These are phyloP conservation scores for Drosophila repletoides DNA, from an alignment of 1,140 invertebrate species.

Conservation along the genomic window DNA sequence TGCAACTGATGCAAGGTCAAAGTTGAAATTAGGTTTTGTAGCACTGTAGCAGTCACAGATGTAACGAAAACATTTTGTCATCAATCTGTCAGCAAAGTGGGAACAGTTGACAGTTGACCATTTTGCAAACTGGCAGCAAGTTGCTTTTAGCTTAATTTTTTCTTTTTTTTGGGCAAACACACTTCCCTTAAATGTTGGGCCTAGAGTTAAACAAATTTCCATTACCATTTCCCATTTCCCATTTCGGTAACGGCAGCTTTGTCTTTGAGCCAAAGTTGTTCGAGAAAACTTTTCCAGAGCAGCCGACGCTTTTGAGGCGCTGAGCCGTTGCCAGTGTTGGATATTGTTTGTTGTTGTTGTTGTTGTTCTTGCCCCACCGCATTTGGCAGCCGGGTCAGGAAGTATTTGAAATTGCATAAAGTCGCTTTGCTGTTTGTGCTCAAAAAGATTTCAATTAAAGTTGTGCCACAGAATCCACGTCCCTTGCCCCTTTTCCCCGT, in stretches of 20 bases:
- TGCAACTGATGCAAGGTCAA: background rate
- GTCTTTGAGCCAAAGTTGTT: slow-evolving; percentile 72
- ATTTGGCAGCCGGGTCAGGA: slow-evolving; percentile 41
- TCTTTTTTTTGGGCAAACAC: background rate
- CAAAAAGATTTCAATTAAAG: slow-evolving; percentile 75
- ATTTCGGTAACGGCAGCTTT: slow-evolving; percentile 37
- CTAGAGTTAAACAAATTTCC: slow-evolving; percentile 63
- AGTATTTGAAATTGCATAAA: slow-evolving; percentile 74
- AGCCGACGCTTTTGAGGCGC: slow-evolving; percentile 22
- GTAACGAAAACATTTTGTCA: slow-evolving; percentile 6
- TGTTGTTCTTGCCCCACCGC: background rate
- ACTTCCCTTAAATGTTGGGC: too few relatives aligned
- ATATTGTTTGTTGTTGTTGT: background rate
- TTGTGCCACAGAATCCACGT: slow-evolving; percentile 24
- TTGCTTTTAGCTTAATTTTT: background rate
- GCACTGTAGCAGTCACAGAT: background rate
- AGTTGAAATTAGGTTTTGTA: too few relatives aligned
- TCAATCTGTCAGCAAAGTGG: slow-evolving; percentile 19
- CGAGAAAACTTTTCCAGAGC: slow-evolving; percentile 48
- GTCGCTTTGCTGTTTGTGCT: slow-evolving; percentile 50
- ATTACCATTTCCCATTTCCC: slow-evolving; percentile 48
- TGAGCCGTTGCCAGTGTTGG: slow-evolving; percentile 14
- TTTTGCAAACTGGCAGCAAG: slow-evolving; percentile 11
- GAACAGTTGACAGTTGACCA: slow-evolving; percentile 22
- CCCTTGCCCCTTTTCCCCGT: background rate